Evolutionary conservation across 2,113 vertebrate genomes (phyloP).

Genomic region (Ariopsis seemanni): DNA sequence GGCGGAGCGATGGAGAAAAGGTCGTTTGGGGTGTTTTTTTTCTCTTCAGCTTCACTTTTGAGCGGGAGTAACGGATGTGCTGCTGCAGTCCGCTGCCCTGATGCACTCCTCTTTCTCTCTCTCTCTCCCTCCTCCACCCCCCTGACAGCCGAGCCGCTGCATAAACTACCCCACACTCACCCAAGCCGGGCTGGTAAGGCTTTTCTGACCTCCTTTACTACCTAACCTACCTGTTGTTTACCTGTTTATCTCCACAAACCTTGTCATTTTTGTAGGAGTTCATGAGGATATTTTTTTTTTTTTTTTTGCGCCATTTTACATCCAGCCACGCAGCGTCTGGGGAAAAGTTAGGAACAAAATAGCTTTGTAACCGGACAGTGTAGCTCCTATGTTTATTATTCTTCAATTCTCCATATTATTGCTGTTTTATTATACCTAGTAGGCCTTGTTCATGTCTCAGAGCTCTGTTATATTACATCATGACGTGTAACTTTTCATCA

Average conservation of each 20-base stretch:
- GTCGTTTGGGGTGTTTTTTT: slow-evolving; percentile 39
- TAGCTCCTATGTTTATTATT: background rate
- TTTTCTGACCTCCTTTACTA: background rate
- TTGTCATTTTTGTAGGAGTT: background rate
- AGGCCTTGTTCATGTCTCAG: too few species aligned
- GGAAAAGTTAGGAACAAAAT: slow-evolving; percentile 13
- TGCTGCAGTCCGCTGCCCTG: slow-evolving; percentile 41
- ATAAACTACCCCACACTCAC: slow-evolving; percentile 7
- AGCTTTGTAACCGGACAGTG: background rate
- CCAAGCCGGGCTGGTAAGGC: slow-evolving; percentile 38
- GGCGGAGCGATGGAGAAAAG: background rate
- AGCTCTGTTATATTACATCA: background rate
- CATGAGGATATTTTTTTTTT: background rate
- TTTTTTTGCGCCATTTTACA: slow-evolving; percentile 18
- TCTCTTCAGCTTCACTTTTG: slow-evolving; percentile 36
- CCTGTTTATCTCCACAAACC: background rate
- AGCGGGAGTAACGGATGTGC: slow-evolving; percentile 56
- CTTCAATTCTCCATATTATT: background rate
- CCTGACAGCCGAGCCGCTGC: slow-evolving; percentile 31
- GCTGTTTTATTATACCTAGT: background rate
- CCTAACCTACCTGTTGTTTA: slow-evolving; percentile 8
- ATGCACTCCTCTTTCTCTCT: background rate
- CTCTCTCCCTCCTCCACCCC: background rate
- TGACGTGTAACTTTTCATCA: slow-evolving; percentile 5
- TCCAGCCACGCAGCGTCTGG: slow-evolving; percentile 5